Base-by-base conservation (phyloP, 2,113 vertebrate genomes). In the Onychostruthus taczanowskii region DNA sequence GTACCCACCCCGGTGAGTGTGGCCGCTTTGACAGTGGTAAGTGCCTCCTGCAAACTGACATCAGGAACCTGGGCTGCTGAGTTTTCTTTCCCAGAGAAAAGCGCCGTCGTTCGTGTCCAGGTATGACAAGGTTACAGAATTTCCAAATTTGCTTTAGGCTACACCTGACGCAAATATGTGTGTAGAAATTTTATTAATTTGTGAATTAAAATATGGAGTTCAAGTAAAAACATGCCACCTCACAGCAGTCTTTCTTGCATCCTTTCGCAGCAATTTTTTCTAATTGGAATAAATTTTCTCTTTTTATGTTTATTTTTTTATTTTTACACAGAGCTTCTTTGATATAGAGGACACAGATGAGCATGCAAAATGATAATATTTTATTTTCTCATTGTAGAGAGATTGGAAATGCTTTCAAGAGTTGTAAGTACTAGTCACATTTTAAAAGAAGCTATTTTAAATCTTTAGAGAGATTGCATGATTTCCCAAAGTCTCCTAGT, bases 401-500 rank as follows among this genome's bases (percentile, higher is more conserved):
- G 50, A 27, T 9, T 70, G 37, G 66, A 76, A 89, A 87, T 76
- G 3, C 37, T 89, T 89, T 79, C 49, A 69, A 69, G 62, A 18
- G 52, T 78, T 72, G 2, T 49, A 89, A 84, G 69, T 61, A 66
- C 7, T 64, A 46, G 31, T 69, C 58, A 76, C n/a, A 26, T 79
- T 92, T 90, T 82, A 81, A 44, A 87, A 67, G 66, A 39, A 64
- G 53, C 11, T 3, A 49, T 84, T 81, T 74, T 33, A 73, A 95
- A 73, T 41, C 69, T 79, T 92, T 13, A 50, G 84, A 79, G 69
- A 95, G 31, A 79, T 95, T 82, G 73, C 74, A 64, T 18, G 58
- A 93, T 91, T 93, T 95, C 87, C 78, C 66, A 26, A 43, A 79
- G 70, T 67, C 93, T 89, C 74, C 62, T 9, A 63, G 46, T 91